Conservation (phyloP, 2,113 vertebrate genomes). For the Hepsetus odoe region DNA sequence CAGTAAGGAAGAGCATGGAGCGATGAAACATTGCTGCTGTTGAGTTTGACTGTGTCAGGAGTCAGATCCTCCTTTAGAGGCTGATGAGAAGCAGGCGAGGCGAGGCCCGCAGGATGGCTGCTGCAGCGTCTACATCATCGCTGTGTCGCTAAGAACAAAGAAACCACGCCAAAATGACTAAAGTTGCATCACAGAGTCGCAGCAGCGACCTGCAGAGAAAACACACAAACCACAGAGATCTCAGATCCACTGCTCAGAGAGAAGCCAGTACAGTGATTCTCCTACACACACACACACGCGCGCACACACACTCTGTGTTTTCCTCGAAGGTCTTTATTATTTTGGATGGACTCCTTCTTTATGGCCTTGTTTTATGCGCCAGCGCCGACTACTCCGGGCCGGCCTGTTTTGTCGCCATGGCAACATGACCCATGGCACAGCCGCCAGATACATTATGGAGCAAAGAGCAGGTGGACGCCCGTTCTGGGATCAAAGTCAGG, state of each 20-base stretch:
- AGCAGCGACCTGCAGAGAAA: not conserved
- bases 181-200: not conserved
- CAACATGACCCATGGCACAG: constrained; percentile 13
- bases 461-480: not conserved
- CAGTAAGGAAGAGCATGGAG: too few relatives aligned
- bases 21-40: too few relatives aligned
- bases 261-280: too few relatives aligned
- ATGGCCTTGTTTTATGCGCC: not conserved
- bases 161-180: not conserved
- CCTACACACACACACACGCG: too few relatives aligned
- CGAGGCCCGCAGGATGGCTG: not conserved
- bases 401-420: constrained; percentile 27
- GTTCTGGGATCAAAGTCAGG: too few relatives aligned
- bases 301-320: too few relatives aligned
- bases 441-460: constrained; percentile 28
- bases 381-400: not conserved
- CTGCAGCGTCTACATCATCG: not conserved
- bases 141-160: too few relatives aligned
- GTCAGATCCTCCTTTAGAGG: too few relatives aligned
- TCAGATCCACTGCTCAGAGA: not conserved
- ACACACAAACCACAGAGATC: not conserved
- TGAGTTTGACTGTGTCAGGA: too few relatives aligned
- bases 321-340: not conserved
- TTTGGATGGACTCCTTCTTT: not conserved
- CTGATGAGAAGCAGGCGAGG: too few relatives aligned